A percentile compares a stretch with the other conserved stretches of the same genome.
These are phyloP conservation scores for Ischnura elegans DNA, from an alignment of 2,888 invertebrate species.

Conservation along the genomic window DNA sequence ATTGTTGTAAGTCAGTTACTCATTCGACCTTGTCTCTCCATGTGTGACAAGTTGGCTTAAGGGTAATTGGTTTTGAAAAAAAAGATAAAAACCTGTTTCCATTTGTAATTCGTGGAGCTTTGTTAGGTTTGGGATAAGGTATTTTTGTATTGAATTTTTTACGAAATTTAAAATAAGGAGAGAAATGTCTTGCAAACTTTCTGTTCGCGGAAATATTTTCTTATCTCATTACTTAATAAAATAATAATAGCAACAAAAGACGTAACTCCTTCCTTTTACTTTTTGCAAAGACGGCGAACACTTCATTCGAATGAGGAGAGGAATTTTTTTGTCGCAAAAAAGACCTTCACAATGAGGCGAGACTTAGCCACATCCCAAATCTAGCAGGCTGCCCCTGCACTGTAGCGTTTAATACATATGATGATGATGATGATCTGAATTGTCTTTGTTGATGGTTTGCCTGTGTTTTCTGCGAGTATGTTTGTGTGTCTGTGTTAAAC, in stretches of 20 bases:
- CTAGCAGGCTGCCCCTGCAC: slow-evolving; percentile 66
- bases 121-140: slow-evolving; percentile 68
- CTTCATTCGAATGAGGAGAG: slow-evolving; percentile 13
- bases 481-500: slow-evolving; percentile 42
- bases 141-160: slow-evolving; percentile 66
- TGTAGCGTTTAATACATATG: slow-evolving; percentile 54
- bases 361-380: slow-evolving; percentile 52
- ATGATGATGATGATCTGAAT: slow-evolving; percentile 45
- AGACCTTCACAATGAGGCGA: neutral
- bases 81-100: slow-evolving; percentile 65
- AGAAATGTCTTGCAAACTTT: slow-evolving; percentile 50
- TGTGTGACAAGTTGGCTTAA: slow-evolving; percentile 55
- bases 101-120: slow-evolving; percentile 65
- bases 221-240: slow-evolving; percentile 50
- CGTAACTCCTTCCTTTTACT: slow-evolving; percentile 43
- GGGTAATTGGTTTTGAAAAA: slow-evolving; percentile 59
- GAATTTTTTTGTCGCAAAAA: slow-evolving; percentile 51
- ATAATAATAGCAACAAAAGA: slow-evolving; percentile 57
- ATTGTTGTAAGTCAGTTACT: slow-evolving; percentile 64
- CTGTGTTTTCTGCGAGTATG: slow-evolving; percentile 2
- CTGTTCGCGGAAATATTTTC: slow-evolving; percentile 57
- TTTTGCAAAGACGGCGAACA: slow-evolving; percentile 56
- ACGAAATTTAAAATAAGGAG: slow-evolving; percentile 55
- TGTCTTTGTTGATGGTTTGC: slow-evolving; percentile 63
- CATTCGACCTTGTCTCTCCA: neutral